Conservation (phyloP, 2,113 vertebrate genomes). For the Cinclus mexicanus region DNA sequence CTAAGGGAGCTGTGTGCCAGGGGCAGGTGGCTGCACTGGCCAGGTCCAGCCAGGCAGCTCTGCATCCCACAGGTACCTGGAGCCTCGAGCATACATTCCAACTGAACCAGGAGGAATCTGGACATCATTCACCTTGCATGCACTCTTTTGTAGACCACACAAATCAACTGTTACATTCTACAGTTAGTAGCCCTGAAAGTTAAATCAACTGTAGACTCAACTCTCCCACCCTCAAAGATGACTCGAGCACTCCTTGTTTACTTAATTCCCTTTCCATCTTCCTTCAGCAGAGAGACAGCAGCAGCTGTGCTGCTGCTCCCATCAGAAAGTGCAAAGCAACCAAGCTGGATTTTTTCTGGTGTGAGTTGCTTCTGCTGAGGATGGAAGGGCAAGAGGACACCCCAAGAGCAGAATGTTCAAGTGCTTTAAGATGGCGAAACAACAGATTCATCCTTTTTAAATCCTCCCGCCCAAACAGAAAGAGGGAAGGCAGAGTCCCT, state of each 20-base stretch:
- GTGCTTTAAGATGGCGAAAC: neutral
- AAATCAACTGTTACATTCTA: neutral
- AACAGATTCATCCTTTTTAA: neutral
- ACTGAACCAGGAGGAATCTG: neutral
- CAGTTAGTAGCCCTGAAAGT: neutral
- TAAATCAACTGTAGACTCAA: neutral
- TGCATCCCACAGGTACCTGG: neutral
- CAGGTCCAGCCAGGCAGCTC: neutral
- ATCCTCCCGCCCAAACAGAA: neutral
- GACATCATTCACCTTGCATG: neutral
- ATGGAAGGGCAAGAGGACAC: neutral
- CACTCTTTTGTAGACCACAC: neutral
- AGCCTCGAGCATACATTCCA: accelerated
- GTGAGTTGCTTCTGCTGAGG: neutral
- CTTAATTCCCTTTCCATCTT: neutral
- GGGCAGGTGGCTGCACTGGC: neutral
- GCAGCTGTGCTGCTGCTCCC: neutral
- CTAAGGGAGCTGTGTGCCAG: neutral
- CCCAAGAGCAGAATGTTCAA: neutral
- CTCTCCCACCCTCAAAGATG: neutral
- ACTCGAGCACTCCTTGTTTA: neutral
- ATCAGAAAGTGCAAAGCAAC: neutral
- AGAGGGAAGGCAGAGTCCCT: neutral
- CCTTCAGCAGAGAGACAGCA: neutral
- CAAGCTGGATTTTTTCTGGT: neutral